Percentiles rank a stretch among this genome's conserved stretches.
Conservation (phyloP, 1,140 invertebrate species). For the Pemphigus obesinymphae region DNA sequence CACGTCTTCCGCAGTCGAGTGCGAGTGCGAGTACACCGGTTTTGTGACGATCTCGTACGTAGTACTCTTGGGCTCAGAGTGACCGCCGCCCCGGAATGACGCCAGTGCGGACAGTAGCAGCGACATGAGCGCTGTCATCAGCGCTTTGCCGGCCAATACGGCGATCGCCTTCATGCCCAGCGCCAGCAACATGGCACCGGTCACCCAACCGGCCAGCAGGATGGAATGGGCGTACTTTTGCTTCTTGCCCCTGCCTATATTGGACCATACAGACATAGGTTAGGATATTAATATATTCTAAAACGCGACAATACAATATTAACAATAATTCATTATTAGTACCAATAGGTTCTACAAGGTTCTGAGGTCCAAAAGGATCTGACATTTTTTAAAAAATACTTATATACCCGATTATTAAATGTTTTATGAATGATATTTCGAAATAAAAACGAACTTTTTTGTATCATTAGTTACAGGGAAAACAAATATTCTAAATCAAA, state of each 20-base stretch:
- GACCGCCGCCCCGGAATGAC: constrained; percentile 61
- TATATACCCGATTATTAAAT: no score
- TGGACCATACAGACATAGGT: no score
- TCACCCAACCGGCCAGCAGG: constrained; percentile 54
- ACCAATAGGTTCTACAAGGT: no score
- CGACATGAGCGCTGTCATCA: constrained; percentile 76
- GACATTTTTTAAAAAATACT: no score
- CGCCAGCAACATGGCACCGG: constrained; percentile 64
- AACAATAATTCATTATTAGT: no score
- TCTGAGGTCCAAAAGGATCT: no score
- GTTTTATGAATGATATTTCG: no score
- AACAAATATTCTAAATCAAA: no score
- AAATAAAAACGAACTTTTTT: no score
- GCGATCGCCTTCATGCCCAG: constrained; percentile 70
- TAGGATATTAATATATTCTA: no score
- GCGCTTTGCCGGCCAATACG: constrained; percentile 72
- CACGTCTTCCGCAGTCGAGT: constrained; percentile 62
- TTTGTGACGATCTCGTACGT: constrained; percentile 80
- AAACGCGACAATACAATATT: no score
- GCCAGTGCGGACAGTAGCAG: constrained; percentile 70
- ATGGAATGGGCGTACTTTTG: constrained; percentile 51
- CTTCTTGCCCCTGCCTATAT: constrained; percentile 55
- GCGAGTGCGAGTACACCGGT: constrained; percentile 66
- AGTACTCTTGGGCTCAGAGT: constrained; percentile 57
- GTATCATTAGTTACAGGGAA: no score